Conservation (phyloP, 2,888 invertebrate genomes). For the Erebia aethiops region DNA sequence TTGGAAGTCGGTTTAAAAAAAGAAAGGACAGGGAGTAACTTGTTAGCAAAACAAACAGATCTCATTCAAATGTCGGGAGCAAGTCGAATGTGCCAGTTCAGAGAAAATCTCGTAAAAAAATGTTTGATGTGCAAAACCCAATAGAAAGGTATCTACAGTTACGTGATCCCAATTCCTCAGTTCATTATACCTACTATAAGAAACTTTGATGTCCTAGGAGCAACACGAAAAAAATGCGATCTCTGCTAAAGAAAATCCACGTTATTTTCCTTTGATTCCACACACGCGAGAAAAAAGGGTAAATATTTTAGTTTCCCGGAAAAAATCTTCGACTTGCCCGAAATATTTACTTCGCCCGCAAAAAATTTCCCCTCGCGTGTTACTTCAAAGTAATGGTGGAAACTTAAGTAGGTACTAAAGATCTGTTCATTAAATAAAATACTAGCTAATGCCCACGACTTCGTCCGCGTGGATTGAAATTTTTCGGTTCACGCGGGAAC, state of each 20-base stretch:
- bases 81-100: neutral
- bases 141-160: neutral
- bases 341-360: slow-evolving; percentile 18
- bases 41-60: neutral
- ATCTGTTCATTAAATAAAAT: neutral
- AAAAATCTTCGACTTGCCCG: slow-evolving; percentile 18
- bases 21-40: neutral
- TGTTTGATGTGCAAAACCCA: neutral
- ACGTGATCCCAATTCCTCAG: slow-evolving; percentile 6
- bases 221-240: neutral
- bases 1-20: too few species aligned
- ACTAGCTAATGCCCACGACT: neutral
- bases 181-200: neutral
- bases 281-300: slow-evolving; percentile 14
- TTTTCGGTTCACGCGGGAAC: too few species aligned
- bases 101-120: neutral
- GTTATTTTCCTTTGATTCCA: slow-evolving; percentile 27
- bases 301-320: slow-evolving; percentile 29
- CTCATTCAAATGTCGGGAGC: neutral
- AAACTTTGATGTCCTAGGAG: slow-evolving; percentile 1
- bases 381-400: neutral
- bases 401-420: neutral
- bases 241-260: slow-evolving; percentile 9
- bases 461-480: too few species aligned
- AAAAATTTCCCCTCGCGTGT: neutral